Conservation (phyloP, 2,797 vertebrate species). For the Glyptemys insculpta region DNA sequence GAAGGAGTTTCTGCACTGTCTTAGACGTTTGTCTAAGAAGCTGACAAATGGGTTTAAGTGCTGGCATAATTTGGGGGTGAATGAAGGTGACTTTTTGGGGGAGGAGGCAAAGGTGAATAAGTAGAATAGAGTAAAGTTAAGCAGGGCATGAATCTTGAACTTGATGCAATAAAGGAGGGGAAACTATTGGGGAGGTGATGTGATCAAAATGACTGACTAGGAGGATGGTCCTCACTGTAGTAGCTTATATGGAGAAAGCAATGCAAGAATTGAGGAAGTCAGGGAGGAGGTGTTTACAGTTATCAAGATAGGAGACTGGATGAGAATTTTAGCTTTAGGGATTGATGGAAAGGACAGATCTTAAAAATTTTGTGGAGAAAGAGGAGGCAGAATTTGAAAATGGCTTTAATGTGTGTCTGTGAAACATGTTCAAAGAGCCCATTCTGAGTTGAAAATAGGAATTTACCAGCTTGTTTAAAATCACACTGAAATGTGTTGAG, state of each 20-base stretch:
- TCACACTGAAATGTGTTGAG: not conserved
- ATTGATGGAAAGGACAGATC: not conserved
- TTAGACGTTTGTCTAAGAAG: not conserved
- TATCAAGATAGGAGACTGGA: accelerated
- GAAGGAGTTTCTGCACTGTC: too few species aligned
- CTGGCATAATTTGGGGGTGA: accelerated
- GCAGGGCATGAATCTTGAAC: not conserved
- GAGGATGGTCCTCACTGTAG: not conserved
- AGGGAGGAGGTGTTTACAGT: not conserved
- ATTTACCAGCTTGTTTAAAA: conserved; percentile 23
- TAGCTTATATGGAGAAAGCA: not conserved
- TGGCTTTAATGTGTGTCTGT: not conserved
- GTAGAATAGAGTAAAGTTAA: not conserved
- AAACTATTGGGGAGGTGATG: not conserved
- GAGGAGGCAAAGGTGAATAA: not conserved
- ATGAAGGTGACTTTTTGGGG: accelerated
- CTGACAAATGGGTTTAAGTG: not conserved
- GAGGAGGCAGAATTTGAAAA: accelerated
- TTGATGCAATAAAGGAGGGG: too few species aligned
- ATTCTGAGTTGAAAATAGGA: conserved; percentile 39
- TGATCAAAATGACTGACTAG: accelerated
- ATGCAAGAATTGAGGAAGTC: not conserved
- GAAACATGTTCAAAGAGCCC: not conserved
- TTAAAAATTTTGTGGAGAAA: not conserved
- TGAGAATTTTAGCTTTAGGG: accelerated